Percentiles rank a stretch among this genome's conserved stretches.
Conservation (phyloP, 1,140 invertebrate species). For the Drosophila trapezifrons region DNA sequence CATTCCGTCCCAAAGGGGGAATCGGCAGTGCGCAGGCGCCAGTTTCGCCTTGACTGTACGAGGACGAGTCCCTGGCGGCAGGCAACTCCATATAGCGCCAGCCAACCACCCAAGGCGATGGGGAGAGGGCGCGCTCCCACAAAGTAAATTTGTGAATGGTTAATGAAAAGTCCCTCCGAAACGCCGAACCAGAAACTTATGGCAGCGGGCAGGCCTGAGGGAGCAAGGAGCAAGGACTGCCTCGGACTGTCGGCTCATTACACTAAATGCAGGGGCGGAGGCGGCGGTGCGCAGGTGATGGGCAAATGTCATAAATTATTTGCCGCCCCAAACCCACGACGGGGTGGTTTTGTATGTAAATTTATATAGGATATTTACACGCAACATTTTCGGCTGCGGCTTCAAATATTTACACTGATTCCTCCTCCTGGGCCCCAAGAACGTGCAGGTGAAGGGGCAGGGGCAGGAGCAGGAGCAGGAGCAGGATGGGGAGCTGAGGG, state of each 20-base stretch:
- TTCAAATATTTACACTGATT: constrained; percentile 83
- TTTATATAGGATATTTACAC: constrained; percentile 80
- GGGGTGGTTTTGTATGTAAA: constrained; percentile 49
- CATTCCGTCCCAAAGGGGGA: not conserved
- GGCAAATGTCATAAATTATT: constrained; percentile 77
- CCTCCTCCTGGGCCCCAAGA: not conserved
- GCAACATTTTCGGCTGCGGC: constrained; percentile 75
- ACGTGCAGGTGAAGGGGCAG: not conserved
- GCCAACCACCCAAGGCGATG: not conserved
- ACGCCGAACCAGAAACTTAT: constrained; percentile 19
- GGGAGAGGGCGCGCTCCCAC: constrained; percentile 38
- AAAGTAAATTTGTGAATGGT: constrained; percentile 83
- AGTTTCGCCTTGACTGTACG: constrained; percentile 61
- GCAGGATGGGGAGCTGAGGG: not conserved
- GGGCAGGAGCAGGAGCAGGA: not conserved
- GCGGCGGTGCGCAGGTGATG: constrained; percentile 40
- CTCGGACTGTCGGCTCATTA: constrained; percentile 67
- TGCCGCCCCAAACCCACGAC: not conserved
- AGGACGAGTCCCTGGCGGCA: constrained; percentile 55
- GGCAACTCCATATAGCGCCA: not conserved
- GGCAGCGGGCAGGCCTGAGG: not conserved
- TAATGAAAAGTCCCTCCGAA: constrained; percentile 73
- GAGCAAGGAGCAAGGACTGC: constrained; percentile 8
- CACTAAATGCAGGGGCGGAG: constrained; percentile 57
- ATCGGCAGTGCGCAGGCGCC: constrained; percentile 58